Conservation (phyloP, 2,888 invertebrate genomes). For the Rhopalosiphum nymphaeae region DNA sequence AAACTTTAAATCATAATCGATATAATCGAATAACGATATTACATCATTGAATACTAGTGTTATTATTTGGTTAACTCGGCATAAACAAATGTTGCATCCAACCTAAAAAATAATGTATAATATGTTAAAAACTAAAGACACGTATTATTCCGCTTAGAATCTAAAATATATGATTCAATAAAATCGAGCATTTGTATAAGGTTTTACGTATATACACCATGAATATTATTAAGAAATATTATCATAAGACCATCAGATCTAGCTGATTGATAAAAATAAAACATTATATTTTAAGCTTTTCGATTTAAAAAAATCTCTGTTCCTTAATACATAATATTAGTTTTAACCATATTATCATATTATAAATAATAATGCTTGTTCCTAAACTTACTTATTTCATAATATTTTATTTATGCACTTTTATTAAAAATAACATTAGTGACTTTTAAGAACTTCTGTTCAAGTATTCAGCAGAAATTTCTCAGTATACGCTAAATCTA, state of each 20-base stretch:
- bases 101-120: no score
- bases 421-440: not conserved
- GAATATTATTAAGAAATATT: not conserved
- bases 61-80: no score
- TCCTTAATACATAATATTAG: not conserved
- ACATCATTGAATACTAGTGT: no score
- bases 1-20: no score
- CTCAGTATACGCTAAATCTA: not conserved
- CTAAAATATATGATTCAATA: not conserved
- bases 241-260: not conserved
- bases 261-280: not conserved
- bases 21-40: no score
- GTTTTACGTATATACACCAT: not conserved
- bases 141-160: not conserved
- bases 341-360: not conserved
- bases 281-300: not conserved
- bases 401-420: not conserved
- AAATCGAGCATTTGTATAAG: not conserved
- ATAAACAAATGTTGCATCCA: no score
- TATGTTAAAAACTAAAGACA: not conserved
- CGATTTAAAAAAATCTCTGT: not conserved
- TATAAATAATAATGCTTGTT: not conserved
- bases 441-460: not conserved
- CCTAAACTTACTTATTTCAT: not conserved
- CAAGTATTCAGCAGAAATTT: not conserved